Percentiles rank a stretch among this genome's conserved stretches.
Conservation (phyloP, 2,113 vertebrate genomes). For the Cyanoderma ruficeps region DNA sequence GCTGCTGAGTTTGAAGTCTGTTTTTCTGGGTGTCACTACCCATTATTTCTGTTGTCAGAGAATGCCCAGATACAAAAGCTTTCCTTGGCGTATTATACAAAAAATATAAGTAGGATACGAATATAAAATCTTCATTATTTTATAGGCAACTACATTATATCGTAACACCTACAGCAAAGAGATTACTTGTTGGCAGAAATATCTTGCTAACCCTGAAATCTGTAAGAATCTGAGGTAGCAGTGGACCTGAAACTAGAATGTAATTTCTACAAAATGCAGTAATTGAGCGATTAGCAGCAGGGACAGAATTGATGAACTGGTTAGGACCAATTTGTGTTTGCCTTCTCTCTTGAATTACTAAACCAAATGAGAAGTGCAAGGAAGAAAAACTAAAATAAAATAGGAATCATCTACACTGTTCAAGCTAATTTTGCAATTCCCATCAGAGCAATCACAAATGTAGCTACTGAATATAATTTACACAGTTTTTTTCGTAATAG, state of each 20-base stretch:
- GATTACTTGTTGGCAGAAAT: not conserved
- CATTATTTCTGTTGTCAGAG: not conserved
- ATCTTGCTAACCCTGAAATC: not conserved
- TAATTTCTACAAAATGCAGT: not conserved
- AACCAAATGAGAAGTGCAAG: not conserved
- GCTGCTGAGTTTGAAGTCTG: rapidly evolving
- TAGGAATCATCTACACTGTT: not conserved
- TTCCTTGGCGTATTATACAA: not conserved
- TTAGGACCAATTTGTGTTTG: constrained; percentile 1
- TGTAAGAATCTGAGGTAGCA: not conserved
- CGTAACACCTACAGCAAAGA: not conserved
- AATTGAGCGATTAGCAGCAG: not conserved
- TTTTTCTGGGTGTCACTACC: not conserved
- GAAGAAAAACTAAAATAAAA: not conserved
- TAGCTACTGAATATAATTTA: not conserved
- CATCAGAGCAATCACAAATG: not conserved
- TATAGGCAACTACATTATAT: not conserved
- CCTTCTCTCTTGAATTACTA: not conserved
- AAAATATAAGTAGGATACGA: not conserved
- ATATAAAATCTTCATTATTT: not conserved
- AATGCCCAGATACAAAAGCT: not conserved
- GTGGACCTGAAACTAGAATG: not conserved
- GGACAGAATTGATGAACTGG: constrained; percentile 7
- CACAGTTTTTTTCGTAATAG: not conserved
- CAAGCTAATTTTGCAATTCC: not conserved